Evolutionary conservation across 2,113 vertebrate species (phyloP).

Genomic region (Lontra canadensis): DNA sequence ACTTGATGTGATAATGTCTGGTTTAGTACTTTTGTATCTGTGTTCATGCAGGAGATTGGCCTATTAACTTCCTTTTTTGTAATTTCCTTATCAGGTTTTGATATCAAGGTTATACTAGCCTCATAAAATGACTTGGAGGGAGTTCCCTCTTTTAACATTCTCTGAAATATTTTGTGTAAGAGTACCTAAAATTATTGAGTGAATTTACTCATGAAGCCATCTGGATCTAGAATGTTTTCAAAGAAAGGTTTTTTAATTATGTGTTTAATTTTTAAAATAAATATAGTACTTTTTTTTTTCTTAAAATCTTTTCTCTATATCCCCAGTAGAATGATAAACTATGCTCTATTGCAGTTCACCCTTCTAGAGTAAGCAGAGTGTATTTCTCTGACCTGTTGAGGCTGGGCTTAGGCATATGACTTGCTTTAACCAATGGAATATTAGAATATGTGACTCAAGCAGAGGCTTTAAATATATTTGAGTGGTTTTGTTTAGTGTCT

Average conservation of each 20-base stretch:
- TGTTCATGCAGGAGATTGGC: not conserved
- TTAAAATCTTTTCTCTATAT: not conserved
- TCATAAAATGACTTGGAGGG: not conserved
- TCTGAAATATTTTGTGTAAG: not conserved
- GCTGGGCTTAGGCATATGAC: not conserved
- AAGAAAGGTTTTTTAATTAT: not conserved
- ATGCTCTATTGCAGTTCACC: not conserved
- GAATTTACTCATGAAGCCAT: not conserved
- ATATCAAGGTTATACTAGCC: not conserved
- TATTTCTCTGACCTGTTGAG: not conserved
- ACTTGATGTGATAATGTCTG: not conserved
- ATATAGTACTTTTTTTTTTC: not conserved
- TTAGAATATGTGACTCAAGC: not conserved
- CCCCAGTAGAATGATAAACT: not conserved
- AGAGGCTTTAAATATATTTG: not conserved
- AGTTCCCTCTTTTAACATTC: not conserved
- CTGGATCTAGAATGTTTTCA: not conserved
- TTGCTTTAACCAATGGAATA: not conserved
- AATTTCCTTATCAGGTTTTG: not conserved
- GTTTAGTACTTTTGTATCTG: not conserved
- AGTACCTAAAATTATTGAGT: not conserved
- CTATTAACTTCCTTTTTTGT: not conserved
- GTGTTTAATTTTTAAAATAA: not conserved
- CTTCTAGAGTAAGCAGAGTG: not conserved
- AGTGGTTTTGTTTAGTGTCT: constrained; percentile 21